Conservation (phyloP, 2,888 invertebrate species). For the Ophion obscuratus region DNA sequence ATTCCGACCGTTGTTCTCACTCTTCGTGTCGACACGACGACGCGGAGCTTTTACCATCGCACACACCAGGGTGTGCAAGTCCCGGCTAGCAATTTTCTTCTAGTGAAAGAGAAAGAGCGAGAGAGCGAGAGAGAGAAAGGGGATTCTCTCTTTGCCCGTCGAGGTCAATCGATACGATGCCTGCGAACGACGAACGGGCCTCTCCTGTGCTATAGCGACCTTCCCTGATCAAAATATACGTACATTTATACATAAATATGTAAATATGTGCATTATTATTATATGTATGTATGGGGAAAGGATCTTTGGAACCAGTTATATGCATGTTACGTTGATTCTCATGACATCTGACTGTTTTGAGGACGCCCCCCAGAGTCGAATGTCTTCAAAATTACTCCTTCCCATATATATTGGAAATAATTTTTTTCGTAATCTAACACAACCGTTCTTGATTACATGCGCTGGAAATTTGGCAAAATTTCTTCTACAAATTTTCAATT, state of each 20-base stretch:
- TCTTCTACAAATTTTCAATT: too few relatives aligned
- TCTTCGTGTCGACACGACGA: constrained; percentile 38
- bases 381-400: too few relatives aligned
- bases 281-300: not conserved
- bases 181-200: constrained; percentile 68
- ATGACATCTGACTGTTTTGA: not conserved
- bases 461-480: too few relatives aligned
- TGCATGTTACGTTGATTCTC: not conserved
- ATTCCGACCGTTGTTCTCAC: constrained; percentile 52
- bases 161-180: constrained; percentile 73
- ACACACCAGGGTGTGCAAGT: constrained; percentile 52
- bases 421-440: too few relatives aligned
- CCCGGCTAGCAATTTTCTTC: constrained; percentile 54
- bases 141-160: constrained; percentile 66
- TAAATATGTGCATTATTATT: not conserved
- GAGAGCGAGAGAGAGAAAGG: constrained; percentile 31
- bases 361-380: too few relatives aligned
- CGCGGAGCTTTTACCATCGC: constrained; percentile 55
- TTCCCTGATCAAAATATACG: constrained; percentile 34
- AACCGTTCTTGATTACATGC: too few relatives aligned
- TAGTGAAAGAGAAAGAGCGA: constrained; percentile 9
- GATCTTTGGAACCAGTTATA: not conserved
- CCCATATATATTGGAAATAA: too few relatives aligned
- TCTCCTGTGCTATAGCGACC: constrained; percentile 48
- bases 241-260: not conserved